Base-by-base conservation (phyloP, 2,797 vertebrate species). In the Cercopithecus neglectus region DNA sequence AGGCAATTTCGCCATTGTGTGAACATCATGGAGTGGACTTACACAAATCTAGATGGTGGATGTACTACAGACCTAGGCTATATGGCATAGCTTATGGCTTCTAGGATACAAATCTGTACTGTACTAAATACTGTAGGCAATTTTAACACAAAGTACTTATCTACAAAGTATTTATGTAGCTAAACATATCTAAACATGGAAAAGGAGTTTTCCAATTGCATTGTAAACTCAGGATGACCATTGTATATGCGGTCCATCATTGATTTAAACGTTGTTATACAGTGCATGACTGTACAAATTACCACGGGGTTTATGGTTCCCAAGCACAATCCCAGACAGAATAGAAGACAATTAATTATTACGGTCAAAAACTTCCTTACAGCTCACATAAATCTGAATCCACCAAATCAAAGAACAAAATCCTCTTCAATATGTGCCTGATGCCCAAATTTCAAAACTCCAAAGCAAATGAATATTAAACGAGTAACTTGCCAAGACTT, bases 401-500 rank as follows among this genome's bases (percentile, higher is more conserved):
- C 24, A 87, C 53, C 39, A 98, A 97, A 96, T 21, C 48, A 1
- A 96, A 57, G 28, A 74, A 57, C 75, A 26, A 95, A 44, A 82
- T 53, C 2, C 13, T 92, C 61, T 87, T 94, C 94, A 93, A 76
- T 53, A 0, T 6, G 79, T 93, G 88, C 44, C 96, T 80, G 72
- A 41, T 70, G 21, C 12, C 44, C 84, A 90, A 89, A 93, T 89
- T 50, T 90, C 72, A 92, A 78, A 95, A 97, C 21, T 97, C 10
- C 36, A 88, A 96, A 96, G 85, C 14, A 86, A 96, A 90, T 83
- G 24, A 96, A 57, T 87, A 95, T 85, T 94, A 98, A 97, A 97
- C 17, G 89, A 36, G 84, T 57, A 67, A 99, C 99, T 99, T 99
- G 99, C 99, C 99, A 99, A 98, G 99, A 99, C 97, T 99, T 99